A percentile compares a stretch with the other conserved stretches of the same genome.
Evolutionary conservation across 2,888 invertebrate species (phyloP).

Genomic region (Ceraclea dissimilis): DNA sequence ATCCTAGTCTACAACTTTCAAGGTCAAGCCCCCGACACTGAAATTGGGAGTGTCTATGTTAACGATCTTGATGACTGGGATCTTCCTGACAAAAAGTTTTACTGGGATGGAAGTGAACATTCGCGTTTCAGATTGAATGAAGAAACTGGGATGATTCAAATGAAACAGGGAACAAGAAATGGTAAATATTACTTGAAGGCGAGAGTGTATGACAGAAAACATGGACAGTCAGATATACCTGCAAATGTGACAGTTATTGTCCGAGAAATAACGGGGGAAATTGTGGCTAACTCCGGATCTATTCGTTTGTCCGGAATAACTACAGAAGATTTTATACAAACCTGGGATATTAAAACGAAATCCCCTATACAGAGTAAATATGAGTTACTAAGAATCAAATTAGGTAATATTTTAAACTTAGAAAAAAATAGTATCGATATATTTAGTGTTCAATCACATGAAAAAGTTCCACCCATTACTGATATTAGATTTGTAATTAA

Average conservation of each 20-base stretch:
- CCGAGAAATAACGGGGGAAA: conserved; percentile 68
- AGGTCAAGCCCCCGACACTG: conserved; percentile 60
- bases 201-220: conserved; percentile 65
- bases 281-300: conserved; percentile 73
- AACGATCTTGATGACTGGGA: conserved; percentile 85
- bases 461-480: conserved; percentile 59
- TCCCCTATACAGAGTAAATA: conserved; percentile 59
- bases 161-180: conserved; percentile 65
- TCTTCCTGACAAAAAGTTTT: conserved; percentile 72
- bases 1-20: conserved; percentile 78
- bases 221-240: conserved; percentile 66
- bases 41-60: conserved; percentile 72
- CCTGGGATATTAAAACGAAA: conserved; percentile 64
- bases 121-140: conserved; percentile 62
- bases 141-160: conserved; percentile 69
- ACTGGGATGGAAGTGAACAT: conserved; percentile 60
- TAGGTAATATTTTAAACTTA: conserved; percentile 58
- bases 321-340: conserved; percentile 71
- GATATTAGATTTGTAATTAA: conserved; percentile 72
- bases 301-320: conserved; percentile 66
- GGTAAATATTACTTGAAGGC: conserved; percentile 55
- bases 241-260: conserved; percentile 73
- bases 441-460: conserved; percentile 67
- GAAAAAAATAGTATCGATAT: conserved; percentile 66
- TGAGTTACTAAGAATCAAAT: conserved; percentile 60